Evolutionary conservation across 2,113 vertebrate genomes (phyloP).

Genomic region (Oxygymnocypris stewartii): DNA sequence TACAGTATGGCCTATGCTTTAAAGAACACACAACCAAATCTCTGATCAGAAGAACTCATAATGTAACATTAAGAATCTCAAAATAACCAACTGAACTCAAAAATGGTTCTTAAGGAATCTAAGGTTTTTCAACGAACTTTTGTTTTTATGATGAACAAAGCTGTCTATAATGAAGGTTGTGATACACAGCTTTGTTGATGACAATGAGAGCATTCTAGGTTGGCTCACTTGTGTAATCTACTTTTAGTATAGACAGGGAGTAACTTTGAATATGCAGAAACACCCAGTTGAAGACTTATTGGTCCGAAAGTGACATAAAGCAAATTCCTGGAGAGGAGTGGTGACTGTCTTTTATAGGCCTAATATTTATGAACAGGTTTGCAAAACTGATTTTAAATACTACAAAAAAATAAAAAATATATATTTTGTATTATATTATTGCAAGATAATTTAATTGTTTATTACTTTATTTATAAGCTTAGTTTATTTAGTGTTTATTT

Average conservation of each 20-base stretch:
- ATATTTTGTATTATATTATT: too few species aligned
- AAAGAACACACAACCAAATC: background rate
- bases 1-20: background rate
- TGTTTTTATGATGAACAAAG: background rate
- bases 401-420: background rate
- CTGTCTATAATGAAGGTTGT: background rate
- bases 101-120: background rate
- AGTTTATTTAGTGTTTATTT: too few species aligned
- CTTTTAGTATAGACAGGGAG: background rate
- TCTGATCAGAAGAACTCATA: background rate
- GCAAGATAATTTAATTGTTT: too few species aligned
- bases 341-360: background rate
- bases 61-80: background rate
- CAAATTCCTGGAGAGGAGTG: background rate
- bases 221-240: background rate
- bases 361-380: background rate
- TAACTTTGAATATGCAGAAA: background rate
- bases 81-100: background rate
- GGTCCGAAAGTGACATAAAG: background rate
- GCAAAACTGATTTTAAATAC: background rate
- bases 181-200: background rate
- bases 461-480: too few species aligned
- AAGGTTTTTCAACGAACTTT: background rate
- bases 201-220: background rate
- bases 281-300: background rate